These are phyloP conservation scores for Callocephalon fimbriatum DNA, from an alignment of 2,113 vertebrate species.

Conservation along the genomic window DNA sequence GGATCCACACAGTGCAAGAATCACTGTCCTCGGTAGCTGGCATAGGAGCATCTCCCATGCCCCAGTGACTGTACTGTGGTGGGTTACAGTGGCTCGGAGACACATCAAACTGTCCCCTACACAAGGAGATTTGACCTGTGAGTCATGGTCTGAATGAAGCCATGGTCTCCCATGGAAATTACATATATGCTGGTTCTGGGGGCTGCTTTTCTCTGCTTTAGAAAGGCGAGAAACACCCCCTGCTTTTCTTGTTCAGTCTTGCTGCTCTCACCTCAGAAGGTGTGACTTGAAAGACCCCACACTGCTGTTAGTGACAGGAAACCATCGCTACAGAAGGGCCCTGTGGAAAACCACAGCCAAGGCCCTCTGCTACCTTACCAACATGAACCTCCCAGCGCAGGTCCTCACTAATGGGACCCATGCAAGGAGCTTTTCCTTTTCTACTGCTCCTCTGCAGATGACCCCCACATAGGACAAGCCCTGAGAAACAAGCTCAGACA, in stretches of 20 bases:
- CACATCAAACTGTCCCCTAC: rapidly evolving
- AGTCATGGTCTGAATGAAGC: background rate
- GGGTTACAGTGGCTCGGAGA: background rate
- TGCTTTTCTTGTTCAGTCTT: background rate
- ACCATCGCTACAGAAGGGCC: background rate
- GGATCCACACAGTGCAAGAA: rapidly evolving
- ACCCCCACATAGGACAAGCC: rapidly evolving
- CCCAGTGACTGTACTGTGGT: background rate
- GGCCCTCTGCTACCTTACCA: background rate
- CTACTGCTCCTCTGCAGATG: background rate
- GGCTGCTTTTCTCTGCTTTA: background rate
- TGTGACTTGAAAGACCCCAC: background rate
- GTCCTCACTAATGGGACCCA: background rate
- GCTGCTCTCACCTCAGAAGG: background rate
- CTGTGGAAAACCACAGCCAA: background rate
- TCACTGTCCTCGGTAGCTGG: background rate
- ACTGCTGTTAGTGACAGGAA: background rate
- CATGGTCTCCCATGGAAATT: background rate
- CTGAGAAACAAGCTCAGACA: background rate
- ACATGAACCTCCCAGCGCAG: background rate
- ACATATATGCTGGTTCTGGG: background rate
- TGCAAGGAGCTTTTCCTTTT: background rate
- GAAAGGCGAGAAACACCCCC: background rate
- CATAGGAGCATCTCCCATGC: rapidly evolving
- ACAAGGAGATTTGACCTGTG: background rate